These are phyloP conservation scores for Andrena camellia DNA, from an alignment of 2,888 invertebrate species.

Conservation along the genomic window DNA sequence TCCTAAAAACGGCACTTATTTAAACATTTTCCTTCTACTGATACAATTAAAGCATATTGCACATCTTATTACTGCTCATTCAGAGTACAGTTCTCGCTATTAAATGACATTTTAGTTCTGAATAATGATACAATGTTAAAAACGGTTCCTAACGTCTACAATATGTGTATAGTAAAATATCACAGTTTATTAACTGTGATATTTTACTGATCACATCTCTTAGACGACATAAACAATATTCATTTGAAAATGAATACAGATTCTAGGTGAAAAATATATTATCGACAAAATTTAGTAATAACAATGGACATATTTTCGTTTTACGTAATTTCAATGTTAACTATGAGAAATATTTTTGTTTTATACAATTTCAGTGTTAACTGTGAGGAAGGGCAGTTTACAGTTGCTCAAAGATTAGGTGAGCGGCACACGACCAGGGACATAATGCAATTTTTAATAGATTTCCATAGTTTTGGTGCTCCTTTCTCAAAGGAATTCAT, in stretches of 20 bases:
- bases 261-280: slow-evolving; percentile 6
- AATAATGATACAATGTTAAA: slow-evolving; percentile 1
- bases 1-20: background rate
- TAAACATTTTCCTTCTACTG: background rate
- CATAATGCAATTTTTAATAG: background rate
- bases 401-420: background rate
- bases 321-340: background rate
- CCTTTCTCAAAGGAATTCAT: background rate
- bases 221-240: slow-evolving; percentile 6
- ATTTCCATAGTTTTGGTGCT: background rate
- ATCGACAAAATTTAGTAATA: background rate
- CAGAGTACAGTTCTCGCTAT: background rate
- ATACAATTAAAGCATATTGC: background rate
- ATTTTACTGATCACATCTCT: background rate
- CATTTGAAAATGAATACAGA: background rate
- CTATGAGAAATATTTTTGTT: background rate
- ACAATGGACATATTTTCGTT: background rate
- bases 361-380: background rate
- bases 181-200: slow-evolving; percentile 4
- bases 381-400: background rate
- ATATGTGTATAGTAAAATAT: background rate
- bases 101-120: slow-evolving; percentile 3
- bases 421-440: background rate
- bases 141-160: background rate
- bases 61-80: slow-evolving; percentile 2